Base-by-base conservation (phyloP, 2,888 invertebrate species). In the Coenonympha glycerion region DNA sequence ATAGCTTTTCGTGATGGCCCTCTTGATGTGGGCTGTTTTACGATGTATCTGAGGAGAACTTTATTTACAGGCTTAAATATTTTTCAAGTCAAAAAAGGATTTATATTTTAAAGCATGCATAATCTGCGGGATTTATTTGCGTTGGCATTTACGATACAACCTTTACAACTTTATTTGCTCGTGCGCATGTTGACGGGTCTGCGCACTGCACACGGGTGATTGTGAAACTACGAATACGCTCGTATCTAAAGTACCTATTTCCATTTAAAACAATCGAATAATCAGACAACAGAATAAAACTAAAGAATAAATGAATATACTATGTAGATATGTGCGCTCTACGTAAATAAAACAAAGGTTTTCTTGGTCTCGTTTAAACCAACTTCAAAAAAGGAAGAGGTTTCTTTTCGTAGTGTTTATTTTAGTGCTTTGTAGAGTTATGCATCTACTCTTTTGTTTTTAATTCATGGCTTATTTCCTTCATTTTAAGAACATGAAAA, bases 121-220 rank as follows among this genome's bases (percentile, higher is more conserved):
- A 45, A 45, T 45, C 45, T 41, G 41, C 13, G 18, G 48, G 36
- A 49, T 49, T 49, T 49, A 49, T 49, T 42, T 42, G 49, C 49
- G 41, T n/a, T 49, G 49, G 41, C 49, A 42, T 42, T 49, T 42
- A 45, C 45, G 45, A 45, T 26, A 28, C 41, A 42, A 49, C 33
- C 34, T 24, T 45, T 49, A 49, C 49, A 26, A 28, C 26, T 49
- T 49, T 49, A 49, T 42, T 49, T 49, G 36, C 26, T 49, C 42
- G 24, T 36, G 34, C 22, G 22, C 11, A 15, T 30, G 30, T 24
- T 33, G 22, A 30, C 34, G 33, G 11, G 6, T 16, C 45, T 15
- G 11, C 22, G 39, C 24, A n/a, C 45, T 15, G 11, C 22, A 39
- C 24, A n/a, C n/a, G n/a, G n/a, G n/a, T 24, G 39, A 47, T 21